A percentile compares a stretch with the other conserved stretches of the same genome.
phyloP scores from a whole-genome alignment of 53 echinoderm and acorn worm genomes.

The Paracentrotus lividus region DNA sequence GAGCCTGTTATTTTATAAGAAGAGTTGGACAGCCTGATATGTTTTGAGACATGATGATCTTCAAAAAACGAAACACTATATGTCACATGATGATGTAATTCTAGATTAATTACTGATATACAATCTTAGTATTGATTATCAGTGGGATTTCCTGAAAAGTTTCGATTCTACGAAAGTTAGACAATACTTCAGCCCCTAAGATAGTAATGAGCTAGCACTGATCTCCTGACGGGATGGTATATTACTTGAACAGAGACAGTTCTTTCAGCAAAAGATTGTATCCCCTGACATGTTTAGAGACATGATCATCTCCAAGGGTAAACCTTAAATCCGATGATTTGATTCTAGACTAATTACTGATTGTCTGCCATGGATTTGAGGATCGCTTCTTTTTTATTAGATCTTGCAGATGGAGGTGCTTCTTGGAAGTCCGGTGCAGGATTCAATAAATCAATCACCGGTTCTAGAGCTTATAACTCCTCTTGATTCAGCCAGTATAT shows the following conservation, averaged over 20 bases:
- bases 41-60: not conserved
- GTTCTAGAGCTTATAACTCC: not conserved
- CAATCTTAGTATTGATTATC: not conserved
- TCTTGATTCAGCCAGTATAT: not conserved
- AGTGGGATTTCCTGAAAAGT: not conserved
- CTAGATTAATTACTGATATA: too few species aligned
- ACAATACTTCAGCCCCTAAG: too few species aligned
- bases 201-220: not conserved
- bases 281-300: not conserved
- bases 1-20: not conserved
- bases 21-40: not conserved
- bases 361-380: conserved; percentile 1
- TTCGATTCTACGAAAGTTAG: not conserved
- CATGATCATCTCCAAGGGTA: not conserved
- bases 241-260: not conserved
- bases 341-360: not conserved
- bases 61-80: too few species aligned
- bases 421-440: not conserved
- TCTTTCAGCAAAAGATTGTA: not conserved
- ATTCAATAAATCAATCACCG: not conserved
- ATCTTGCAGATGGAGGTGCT: conserved; percentile 5
- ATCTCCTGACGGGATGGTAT: not conserved
- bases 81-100: too few species aligned
- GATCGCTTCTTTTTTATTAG: not conserved
- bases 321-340: not conserved